phyloP scores from a whole-genome alignment of 2,797 vertebrate genomes.

The Carcharodon carcharias region DNA sequence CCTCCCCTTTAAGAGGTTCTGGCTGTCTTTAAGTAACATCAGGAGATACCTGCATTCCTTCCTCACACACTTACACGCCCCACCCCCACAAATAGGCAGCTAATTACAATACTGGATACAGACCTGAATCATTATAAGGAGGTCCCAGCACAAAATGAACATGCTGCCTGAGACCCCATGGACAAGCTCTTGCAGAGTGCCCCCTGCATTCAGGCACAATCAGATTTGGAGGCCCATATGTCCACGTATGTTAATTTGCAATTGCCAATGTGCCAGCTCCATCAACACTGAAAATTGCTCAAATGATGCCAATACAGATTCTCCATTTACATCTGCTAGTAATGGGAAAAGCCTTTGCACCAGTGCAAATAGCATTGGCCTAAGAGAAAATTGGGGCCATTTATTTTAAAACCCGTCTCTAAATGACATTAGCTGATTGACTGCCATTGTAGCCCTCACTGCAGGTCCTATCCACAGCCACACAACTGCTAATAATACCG shows the following conservation, averaged over 20 bases:
- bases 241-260: neutral
- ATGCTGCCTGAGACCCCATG: neutral
- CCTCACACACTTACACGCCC: neutral
- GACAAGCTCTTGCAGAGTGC: neutral
- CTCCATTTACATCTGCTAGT: neutral
- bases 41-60: neutral
- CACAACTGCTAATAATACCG: neutral
- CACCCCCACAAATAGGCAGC: neutral
- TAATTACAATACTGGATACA: neutral
- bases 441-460: neutral
- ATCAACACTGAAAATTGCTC: neutral
- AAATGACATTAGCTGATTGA: slow-evolving; percentile 20
- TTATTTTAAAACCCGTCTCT: neutral
- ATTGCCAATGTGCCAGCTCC: neutral
- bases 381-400: slow-evolving; percentile 18
- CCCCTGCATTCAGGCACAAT: neutral
- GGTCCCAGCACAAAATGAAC: neutral
- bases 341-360: neutral
- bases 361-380: slow-evolving; percentile 2
- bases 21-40: neutral
- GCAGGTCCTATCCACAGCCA: neutral
- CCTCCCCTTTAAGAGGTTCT: neutral
- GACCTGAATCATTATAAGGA: neutral
- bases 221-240: neutral
- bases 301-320: neutral